phyloP scores from a whole-genome alignment of 2,113 vertebrate genomes.

The Tiliqua scincoides region DNA sequence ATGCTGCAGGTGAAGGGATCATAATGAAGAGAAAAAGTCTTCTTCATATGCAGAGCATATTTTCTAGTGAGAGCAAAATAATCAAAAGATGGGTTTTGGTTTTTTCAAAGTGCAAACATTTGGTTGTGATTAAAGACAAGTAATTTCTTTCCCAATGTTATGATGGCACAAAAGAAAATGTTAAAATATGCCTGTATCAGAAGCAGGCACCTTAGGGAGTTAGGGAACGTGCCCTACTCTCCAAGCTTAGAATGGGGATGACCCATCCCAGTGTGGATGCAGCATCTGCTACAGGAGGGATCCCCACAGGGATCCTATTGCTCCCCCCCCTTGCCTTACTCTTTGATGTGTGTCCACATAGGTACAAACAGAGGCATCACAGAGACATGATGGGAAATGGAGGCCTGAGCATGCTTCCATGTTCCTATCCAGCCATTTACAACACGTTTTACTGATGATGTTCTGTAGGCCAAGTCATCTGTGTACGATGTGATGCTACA shows the following conservation, averaged over 20 bases:
- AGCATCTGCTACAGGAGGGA: not conserved
- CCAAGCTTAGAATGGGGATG: not conserved
- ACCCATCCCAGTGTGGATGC: not conserved
- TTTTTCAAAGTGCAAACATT: not conserved
- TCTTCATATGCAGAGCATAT: conserved; percentile 78
- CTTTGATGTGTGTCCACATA: too few relatives aligned
- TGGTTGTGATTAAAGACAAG: not conserved
- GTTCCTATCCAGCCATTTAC: not conserved
- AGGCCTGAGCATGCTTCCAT: not conserved
- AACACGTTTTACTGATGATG: not conserved
- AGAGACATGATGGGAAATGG: not conserved
- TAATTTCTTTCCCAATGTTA: not conserved
- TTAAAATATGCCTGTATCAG: not conserved
- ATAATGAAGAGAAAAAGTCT: conserved; percentile 77
- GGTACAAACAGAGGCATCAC: too few relatives aligned
- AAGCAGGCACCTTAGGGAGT: not conserved
- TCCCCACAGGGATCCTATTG: not conserved
- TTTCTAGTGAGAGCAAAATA: conserved; percentile 67
- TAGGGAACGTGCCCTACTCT: not conserved
- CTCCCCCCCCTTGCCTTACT: not conserved
- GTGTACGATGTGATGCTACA: not conserved
- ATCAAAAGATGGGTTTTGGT: not conserved
- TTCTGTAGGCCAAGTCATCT: not conserved
- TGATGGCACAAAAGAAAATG: not conserved
- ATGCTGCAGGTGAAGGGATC: conserved; percentile 79